Evolutionary conservation across 2,797 vertebrate species (phyloP).

Genomic region (Columba guinea): DNA sequence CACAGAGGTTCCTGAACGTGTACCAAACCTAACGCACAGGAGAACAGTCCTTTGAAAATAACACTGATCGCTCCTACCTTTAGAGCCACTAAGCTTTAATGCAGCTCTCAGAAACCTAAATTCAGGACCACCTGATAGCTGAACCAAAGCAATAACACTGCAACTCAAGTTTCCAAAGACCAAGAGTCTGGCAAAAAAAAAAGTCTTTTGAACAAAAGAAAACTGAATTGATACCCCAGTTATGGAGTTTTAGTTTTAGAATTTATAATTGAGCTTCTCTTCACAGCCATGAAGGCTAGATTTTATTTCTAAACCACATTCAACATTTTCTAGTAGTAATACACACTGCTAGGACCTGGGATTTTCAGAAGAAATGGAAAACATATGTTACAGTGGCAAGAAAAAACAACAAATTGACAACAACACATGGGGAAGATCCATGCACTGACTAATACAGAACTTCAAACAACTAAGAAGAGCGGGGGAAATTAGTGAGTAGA

Average conservation of each 20-base stretch:
- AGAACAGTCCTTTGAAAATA: background rate
- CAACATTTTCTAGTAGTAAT: background rate
- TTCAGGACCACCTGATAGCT: background rate
- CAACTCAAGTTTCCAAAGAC: background rate
- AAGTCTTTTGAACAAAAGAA: background rate
- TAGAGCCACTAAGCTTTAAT: background rate
- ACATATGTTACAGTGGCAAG: background rate
- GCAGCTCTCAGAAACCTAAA: background rate
- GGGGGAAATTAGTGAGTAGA: fast-evolving
- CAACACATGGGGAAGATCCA: background rate
- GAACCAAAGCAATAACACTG: background rate
- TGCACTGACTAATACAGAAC: background rate
- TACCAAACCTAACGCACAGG: background rate
- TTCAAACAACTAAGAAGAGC: background rate
- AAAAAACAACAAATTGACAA: background rate
- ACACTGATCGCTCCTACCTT: background rate
- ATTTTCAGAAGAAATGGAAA: background rate
- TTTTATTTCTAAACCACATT: background rate
- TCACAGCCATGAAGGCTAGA: background rate
- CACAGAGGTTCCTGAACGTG: background rate
- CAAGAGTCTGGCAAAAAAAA: background rate
- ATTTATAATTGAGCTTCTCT: background rate
- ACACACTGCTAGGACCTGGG: background rate
- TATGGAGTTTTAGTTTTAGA: background rate
- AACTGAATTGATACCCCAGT: background rate